Evolutionary conservation across 2,888 invertebrate species (phyloP).

Genomic region (Eretmocerus hayati): DNA sequence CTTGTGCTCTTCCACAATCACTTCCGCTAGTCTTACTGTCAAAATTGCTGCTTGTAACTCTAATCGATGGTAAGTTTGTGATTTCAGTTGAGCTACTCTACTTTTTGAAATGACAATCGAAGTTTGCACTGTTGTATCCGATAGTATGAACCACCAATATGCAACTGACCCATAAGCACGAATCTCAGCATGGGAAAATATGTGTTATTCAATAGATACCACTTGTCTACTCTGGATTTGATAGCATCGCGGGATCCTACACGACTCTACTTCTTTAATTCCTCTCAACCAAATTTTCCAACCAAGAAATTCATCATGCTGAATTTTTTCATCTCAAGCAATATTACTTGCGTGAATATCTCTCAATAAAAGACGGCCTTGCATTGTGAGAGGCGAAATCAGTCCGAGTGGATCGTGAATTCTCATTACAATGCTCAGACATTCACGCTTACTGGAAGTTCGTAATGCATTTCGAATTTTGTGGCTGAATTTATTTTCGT

Average conservation of each 20-base stretch:
- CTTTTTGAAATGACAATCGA: background rate
- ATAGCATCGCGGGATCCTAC: conserved; percentile 7
- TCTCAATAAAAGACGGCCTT: background rate
- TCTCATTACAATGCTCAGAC: background rate
- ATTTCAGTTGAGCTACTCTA: conserved; percentile 7
- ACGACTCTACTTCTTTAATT: background rate
- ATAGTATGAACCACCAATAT: conserved; percentile 16
- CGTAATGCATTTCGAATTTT: background rate
- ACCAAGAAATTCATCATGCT: background rate
- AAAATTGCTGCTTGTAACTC: conserved; percentile 4
- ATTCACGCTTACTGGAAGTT: background rate
- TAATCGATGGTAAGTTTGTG: background rate
- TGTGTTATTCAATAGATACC: conserved; percentile 21
- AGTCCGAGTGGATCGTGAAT: background rate
- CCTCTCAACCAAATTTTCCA: conserved; percentile 5
- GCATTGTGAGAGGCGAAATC: background rate
- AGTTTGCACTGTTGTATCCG: background rate
- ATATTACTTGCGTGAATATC: background rate
- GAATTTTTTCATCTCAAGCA: conserved; percentile 6
- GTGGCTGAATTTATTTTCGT: background rate
- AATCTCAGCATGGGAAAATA: conserved; percentile 29
- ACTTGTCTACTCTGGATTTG: background rate
- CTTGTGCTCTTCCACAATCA: too few species aligned
- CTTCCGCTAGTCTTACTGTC: conserved; percentile 3
- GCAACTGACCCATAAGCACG: conserved; percentile 24